Evolutionary conservation across 2,113 vertebrate genomes (phyloP), one percentile per base, ranked within the genome.

Genomic region (Melospiza melodia): DNA sequence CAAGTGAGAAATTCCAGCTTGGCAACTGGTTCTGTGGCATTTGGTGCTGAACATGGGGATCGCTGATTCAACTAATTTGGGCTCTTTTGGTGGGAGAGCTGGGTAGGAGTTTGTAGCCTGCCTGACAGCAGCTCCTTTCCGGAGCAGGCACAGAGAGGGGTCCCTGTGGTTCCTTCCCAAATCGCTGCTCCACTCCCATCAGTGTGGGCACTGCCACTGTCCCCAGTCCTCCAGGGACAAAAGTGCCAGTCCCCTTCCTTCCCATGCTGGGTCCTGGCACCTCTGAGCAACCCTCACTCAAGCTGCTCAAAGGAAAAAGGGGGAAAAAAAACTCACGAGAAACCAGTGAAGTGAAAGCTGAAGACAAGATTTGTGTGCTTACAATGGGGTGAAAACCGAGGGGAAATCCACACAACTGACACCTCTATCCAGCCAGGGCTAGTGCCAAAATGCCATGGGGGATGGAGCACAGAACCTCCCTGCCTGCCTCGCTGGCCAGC

Each of bases 401-500:
- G 15, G 51, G 52, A 77, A 71, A 46, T 6, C 4, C 44, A 23
- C 12, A 1, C 10, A 24, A 62, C 17, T 10, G 33, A 65, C 7
- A 17, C 6, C 1, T 67, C 44, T 7, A 46, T 11, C 48, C 88
- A 89, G 24, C 8, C 15, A 2, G 21, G 21, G 27, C 27, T 41
- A 35, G 5, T 6, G n/a, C 30, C 1, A 7, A 75, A 73, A 72
- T 0, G 1, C n/a, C 66, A 5, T 0, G 0, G 5, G 14, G 9
- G 2, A 16, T 5, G 11, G 31, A 91, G n/a, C 73, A 41, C 27
- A 35, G 59, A 81, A 66, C 13, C 16, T 52, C 46, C 0, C 0
- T 2, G 33, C 11, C 15, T 22, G 11, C 65, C 49, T 21, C 0
- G 0, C 55, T 8, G 37, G 31, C 23, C 62, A 44, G 57, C 37